Evolutionary conservation across 2,888 invertebrate genomes (phyloP).

Genomic region (Oeneis ivallda): DNA sequence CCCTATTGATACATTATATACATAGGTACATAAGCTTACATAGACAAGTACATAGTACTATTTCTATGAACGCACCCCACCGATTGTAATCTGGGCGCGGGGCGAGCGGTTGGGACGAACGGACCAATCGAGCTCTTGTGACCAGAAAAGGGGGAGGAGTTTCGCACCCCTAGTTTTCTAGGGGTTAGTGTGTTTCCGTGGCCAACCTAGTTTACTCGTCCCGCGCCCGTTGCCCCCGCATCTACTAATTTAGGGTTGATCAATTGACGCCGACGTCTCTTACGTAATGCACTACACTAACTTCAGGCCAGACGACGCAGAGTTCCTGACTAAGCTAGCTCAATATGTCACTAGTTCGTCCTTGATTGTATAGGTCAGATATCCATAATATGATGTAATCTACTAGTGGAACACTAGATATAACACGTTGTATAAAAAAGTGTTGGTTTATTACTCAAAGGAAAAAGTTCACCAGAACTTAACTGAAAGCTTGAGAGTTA

Average conservation of each 20-base stretch:
- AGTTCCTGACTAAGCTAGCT: conserved; percentile 6
- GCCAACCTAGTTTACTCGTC: conserved; percentile 80
- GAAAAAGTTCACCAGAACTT: neutral
- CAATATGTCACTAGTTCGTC: conserved; percentile 13
- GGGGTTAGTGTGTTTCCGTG: conserved; percentile 82
- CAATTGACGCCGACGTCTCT: conserved; percentile 69
- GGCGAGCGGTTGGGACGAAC: conserved; percentile 70
- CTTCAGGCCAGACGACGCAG: conserved; percentile 38
- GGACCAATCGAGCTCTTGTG: conserved; percentile 80
- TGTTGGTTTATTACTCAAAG: no score
- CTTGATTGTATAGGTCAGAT: conserved; percentile 13
- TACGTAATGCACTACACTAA: conserved; percentile 68
- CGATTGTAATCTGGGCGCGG: conserved; percentile 81
- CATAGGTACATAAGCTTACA: conserved; percentile 62
- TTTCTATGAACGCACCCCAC: conserved; percentile 81
- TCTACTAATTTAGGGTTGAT: conserved; percentile 80
- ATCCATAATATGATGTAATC: neutral
- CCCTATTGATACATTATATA: conserved; percentile 57
- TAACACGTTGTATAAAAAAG: neutral
- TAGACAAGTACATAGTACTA: conserved; percentile 74
- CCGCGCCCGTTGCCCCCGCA: conserved; percentile 61
- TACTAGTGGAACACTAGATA: neutral
- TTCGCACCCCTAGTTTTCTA: conserved; percentile 83
- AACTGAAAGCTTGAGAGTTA: neutral
- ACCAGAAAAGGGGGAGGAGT: conserved; percentile 82